These are phyloP conservation scores for Scomber japonicus DNA, from an alignment of 2,113 vertebrate genomes.

Conservation along the genomic window DNA sequence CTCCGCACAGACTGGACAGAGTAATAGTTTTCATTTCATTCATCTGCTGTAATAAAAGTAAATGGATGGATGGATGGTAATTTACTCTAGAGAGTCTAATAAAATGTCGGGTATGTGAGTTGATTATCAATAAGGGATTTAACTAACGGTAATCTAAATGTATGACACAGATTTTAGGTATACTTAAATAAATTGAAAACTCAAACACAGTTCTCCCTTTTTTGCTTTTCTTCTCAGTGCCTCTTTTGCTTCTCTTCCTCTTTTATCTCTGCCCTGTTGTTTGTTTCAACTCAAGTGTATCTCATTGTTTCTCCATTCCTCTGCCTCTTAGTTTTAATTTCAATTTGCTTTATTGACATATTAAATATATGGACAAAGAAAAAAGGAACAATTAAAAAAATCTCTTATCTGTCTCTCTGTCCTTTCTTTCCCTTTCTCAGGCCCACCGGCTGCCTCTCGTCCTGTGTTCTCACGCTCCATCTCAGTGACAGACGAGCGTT, in stretches of 20 bases:
- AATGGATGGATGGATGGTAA: constrained; percentile 48
- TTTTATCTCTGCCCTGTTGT: constrained; percentile 25
- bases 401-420: not conserved
- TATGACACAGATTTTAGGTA: constrained; percentile 42
- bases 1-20: constrained; percentile 14
- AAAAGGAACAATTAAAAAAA: constrained; percentile 4
- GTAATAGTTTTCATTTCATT: constrained; percentile 59
- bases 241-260: constrained; percentile 17
- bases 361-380: constrained; percentile 14
- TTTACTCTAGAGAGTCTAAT: constrained; percentile 59
- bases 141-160: constrained; percentile 45
- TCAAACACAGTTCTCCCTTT: constrained; percentile 34
- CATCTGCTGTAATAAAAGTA: constrained; percentile 68
- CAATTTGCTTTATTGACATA: constrained; percentile 19
- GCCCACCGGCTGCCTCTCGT: constrained; percentile 39
- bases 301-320: constrained; percentile 26
- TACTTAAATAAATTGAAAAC: constrained; percentile 44
- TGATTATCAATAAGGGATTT: constrained; percentile 63
- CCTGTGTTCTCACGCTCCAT: constrained; percentile 80
- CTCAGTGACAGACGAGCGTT: constrained; percentile 83
- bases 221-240: constrained; percentile 1
- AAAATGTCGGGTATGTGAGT: constrained; percentile 34
- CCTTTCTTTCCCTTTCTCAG: constrained; percentile 44
- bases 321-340: constrained; percentile 30
- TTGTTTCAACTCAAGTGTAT: constrained; percentile 22